A percentile compares a stretch with the other conserved stretches of the same genome.
phyloP scores from a whole-genome alignment of 2,113 vertebrate genomes.

The Castor canadensis region DNA sequence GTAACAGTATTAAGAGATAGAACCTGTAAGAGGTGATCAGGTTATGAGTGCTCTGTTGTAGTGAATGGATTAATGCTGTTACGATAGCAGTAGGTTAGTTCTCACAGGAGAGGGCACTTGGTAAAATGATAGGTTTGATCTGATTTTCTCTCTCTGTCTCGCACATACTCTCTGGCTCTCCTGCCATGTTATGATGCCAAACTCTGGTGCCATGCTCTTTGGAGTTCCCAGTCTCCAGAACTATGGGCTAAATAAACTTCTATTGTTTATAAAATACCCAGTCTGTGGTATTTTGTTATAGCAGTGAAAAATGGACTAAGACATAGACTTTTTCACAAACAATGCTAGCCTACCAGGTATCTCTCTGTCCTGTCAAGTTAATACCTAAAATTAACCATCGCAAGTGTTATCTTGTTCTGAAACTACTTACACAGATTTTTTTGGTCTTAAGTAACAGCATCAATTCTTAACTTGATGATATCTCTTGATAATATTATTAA shows the following conservation, averaged over 20 bases:
- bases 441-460: neutral
- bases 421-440: neutral
- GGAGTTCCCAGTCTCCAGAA: neutral
- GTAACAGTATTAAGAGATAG: neutral
- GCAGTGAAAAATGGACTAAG: neutral
- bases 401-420: neutral
- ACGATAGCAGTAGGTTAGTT: neutral
- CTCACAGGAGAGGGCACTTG: neutral
- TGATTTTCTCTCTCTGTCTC: neutral
- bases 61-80: neutral
- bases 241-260: neutral
- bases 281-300: neutral
- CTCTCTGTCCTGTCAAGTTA: neutral
- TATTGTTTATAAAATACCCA: neutral
- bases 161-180: neutral
- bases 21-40: neutral
- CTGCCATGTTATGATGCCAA: neutral
- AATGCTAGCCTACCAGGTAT: neutral
- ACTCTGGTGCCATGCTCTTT: neutral
- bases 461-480: neutral
- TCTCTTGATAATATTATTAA: constrained; percentile 27
- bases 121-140: neutral
- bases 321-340: neutral
- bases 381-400: neutral
- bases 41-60: neutral